These are phyloP conservation scores for Calephelis virginiensis DNA, from an alignment of 1,140 invertebrate genomes.

Conservation along the genomic window DNA sequence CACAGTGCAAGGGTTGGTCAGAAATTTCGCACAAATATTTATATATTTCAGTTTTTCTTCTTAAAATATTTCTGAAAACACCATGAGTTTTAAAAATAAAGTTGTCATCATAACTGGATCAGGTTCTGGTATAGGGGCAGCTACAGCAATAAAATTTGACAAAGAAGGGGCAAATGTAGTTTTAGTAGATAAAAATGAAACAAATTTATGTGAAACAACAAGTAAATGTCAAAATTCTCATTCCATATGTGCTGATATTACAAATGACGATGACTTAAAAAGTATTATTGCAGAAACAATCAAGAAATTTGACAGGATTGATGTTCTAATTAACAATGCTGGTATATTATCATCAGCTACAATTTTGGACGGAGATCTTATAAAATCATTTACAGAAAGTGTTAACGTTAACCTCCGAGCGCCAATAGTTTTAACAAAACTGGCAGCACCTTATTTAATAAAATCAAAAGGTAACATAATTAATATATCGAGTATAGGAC, in stretches of 20 bases:
- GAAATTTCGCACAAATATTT: no score
- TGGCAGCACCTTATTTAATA: not conserved
- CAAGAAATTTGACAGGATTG: no score
- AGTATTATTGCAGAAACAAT: constrained; percentile 14
- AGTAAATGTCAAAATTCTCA: not conserved
- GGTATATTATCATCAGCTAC: not conserved
- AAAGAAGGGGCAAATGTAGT: not conserved
- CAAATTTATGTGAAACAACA: not conserved
- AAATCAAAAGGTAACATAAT: constrained; percentile 35
- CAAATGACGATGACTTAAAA: not conserved
- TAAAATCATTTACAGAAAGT: constrained; percentile 3
- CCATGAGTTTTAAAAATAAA: no score
- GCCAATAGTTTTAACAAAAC: constrained; percentile 29
- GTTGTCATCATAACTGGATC: not conserved
- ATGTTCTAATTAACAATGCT: no score
- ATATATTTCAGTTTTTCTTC: no score
- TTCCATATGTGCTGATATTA: not conserved
- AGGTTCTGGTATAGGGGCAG: not conserved
- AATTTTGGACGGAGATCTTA: not conserved
- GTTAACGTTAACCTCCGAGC: constrained; percentile 36
- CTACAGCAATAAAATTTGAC: not conserved
- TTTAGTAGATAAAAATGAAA: not conserved
- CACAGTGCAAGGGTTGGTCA: no score
- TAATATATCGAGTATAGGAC: constrained; percentile 33
- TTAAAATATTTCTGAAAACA: no score